Base-by-base conservation (phyloP, 2,888 invertebrate genomes). In the Trichopria drosophilae region DNA sequence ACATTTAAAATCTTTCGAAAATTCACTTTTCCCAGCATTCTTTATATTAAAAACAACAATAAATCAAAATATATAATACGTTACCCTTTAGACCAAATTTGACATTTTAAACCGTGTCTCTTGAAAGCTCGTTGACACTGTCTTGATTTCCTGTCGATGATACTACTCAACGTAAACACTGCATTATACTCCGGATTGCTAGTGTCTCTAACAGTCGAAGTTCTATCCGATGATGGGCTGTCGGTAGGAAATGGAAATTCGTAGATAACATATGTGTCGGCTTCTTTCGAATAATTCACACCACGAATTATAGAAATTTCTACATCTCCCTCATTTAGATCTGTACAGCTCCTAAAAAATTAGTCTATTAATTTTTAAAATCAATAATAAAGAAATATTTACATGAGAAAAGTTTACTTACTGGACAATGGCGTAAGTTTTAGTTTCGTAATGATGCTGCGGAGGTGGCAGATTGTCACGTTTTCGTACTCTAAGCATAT, bases 21-120 rank as follows among this genome's bases (percentile, higher is more conserved):
- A n/a, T n/a, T n/a, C n/a, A n/a, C n/a, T n/a, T n/a, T n/a, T n/a
- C n/a, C n/a, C n/a, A n/a, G n/a, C n/a, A n/a, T n/a, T n/a, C n/a
- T n/a, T n/a, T n/a, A n/a, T n/a, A n/a, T n/a, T n/a, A n/a, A n/a
- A n/a, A n/a, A n/a, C n/a, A n/a, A n/a, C n/a, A n/a, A n/a, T n/a
- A n/a, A n/a, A n/a, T n/a, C n/a, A n/a, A n/a, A n/a, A n/a, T n/a
- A n/a, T n/a, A 26, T 3, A 45, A 46, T 48, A 45, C 65, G 84
- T 84, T 78, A 95, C 95, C 96, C 95, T 80, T 90, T 89, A 1
- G 92, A 88, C 79, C 85, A 95, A 7, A 97, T 84, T 77, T 97
- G 95, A 46, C 93, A 84, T 72, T 98, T 57, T 1, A 57, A 24
- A 2, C 85, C 84, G 64, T 94, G 91, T 35, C 94, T 80, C 72